phyloP scores from a whole-genome alignment of 2,113 vertebrate species.

The Mormyrus iriodes region DNA sequence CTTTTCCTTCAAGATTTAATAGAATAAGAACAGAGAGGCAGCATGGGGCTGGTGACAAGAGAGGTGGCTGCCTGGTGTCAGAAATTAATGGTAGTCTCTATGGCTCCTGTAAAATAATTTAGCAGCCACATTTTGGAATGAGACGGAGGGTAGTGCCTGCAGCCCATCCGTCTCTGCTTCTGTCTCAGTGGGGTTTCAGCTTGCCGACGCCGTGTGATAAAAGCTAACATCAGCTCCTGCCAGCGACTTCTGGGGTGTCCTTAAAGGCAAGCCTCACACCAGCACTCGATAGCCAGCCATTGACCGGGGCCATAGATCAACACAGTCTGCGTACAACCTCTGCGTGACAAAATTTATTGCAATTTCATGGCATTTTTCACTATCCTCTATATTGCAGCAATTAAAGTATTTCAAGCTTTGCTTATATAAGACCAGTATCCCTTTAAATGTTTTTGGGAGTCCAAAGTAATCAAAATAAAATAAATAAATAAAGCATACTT shows the following conservation, averaged over 20 bases:
- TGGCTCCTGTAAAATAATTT: conserved; percentile 58
- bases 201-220: conserved; percentile 62
- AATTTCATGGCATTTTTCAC: not conserved
- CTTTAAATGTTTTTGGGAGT: not conserved
- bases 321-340: not conserved
- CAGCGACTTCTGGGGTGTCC: conserved; percentile 30
- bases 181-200: conserved; percentile 54
- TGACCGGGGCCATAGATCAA: conserved; percentile 5
- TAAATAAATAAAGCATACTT: not conserved
- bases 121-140: conserved; percentile 56
- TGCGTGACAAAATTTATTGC: not conserved
- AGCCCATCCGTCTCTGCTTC: conserved; percentile 58
- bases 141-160: conserved; percentile 51
- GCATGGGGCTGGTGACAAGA: conserved; percentile 46
- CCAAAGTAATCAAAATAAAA: conserved; percentile 1
- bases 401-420: not conserved
- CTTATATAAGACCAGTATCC: not conserved
- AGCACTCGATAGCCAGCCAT: conserved; percentile 36
- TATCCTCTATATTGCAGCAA: not conserved
- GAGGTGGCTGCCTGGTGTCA: conserved; percentile 48
- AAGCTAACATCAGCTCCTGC: conserved; percentile 59
- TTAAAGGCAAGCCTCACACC: conserved; percentile 33
- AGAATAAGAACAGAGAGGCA: conserved; percentile 28
- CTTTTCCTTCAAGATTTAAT: conserved; percentile 28
- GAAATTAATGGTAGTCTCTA: conserved; percentile 58